Evolutionary conservation across 1,140 invertebrate species (phyloP), one percentile per base, ranked within the genome.

Genomic region (Drosophila paulistorum): DNA sequence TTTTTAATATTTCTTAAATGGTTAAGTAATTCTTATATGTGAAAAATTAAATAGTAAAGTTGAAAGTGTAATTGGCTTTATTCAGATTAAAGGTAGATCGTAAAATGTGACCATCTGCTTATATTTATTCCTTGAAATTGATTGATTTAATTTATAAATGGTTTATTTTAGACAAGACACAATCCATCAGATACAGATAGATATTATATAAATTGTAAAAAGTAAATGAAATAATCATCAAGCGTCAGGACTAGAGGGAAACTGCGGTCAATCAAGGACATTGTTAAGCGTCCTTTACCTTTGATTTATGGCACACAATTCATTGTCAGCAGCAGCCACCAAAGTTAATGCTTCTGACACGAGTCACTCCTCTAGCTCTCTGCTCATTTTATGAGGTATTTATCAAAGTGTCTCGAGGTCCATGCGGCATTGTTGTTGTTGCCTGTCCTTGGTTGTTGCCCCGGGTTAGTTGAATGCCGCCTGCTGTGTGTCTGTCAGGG

Each of bases 321-420:
- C 68, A 74, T 78, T 79, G 64, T 59, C 74, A 51, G 45, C 48
- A 30, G 30, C 57, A 73, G 76, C 75, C 65, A 79, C 69, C 75
- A 78, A 64, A 78, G 65, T 78, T 79, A 75, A 79, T 70, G 73
- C 76, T 73, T 68, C 76, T 78, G 68, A 23, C 57, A 42, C 33
- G 20, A 14, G 76, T 41, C 76, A 71, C 76, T 76, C 68, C 77
- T 60, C 61, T 11, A 9, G 3, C 9, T 10, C 35, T 0, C 7
- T 64, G 26, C 69, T 78, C 68, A 78, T 79, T 79, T 79, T 79
- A 79, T 79, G 77, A 78, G 65, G 76, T 75, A 79, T 79, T 79
- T 79, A 79, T 79, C 77, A 79, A 79, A 78, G 69, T 64, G 54
- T 68, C 65, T 61, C 72, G 74, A 69, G 74, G 65, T 65, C 45